Evolutionary conservation across 2,888 invertebrate species (phyloP).

Genomic region (Heterodera filipjevi): DNA sequence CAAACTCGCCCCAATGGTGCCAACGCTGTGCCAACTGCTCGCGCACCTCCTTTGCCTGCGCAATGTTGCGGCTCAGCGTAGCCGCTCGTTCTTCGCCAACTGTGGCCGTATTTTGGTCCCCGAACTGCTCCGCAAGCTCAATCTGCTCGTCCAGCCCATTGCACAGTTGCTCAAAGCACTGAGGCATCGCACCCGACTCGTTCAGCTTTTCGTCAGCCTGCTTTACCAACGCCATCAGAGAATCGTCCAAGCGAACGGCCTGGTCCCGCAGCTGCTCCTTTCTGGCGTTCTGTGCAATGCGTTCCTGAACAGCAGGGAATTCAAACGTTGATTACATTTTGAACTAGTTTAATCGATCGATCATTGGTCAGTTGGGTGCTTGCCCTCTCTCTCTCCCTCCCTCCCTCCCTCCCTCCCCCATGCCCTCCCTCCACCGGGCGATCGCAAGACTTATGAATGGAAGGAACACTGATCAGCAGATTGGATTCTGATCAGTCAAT

Average conservation of each 20-base stretch:
- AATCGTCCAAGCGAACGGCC: constrained; percentile 40
- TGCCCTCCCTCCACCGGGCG: neutral
- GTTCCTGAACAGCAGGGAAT: neutral
- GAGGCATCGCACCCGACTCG: constrained; percentile 41
- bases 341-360: neutral
- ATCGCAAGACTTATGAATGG: neutral
- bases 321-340: neutral
- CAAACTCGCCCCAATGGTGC: constrained; percentile 40
- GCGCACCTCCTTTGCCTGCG: constrained; percentile 21
- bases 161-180: constrained; percentile 36
- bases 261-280: constrained; percentile 33
- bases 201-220: constrained; percentile 34
- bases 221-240: constrained; percentile 37
- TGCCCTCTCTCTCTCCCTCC: neutral
- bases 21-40: constrained; percentile 22
- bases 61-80: too few relatives aligned
- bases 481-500: too few relatives aligned
- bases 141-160: constrained; percentile 19
- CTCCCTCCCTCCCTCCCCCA: neutral
- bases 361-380: too few relatives aligned
- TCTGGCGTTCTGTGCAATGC: constrained; percentile 4
- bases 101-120: constrained; percentile 21
- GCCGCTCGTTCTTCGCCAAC: constrained; percentile 13
- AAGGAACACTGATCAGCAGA: neutral
- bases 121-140: constrained; percentile 31